Conservation (phyloP, 2,888 invertebrate species). For the Trachelus tabidus region DNA sequence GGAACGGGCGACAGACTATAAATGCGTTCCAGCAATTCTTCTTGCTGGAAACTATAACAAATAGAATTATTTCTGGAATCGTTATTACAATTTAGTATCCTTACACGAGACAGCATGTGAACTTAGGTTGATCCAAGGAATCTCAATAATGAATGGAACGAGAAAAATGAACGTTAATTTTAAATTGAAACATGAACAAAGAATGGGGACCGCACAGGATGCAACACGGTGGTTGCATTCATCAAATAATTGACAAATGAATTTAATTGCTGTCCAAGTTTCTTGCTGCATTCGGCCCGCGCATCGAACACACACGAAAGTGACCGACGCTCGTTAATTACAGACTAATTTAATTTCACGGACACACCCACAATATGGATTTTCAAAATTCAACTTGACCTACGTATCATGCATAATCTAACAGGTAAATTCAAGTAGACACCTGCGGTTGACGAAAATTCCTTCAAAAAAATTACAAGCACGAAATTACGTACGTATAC, state of each 20-base stretch:
- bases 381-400: neutral
- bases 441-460: neutral
- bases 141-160: conserved; percentile 46
- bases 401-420: neutral
- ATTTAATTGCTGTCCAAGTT: conserved; percentile 55
- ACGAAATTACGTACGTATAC: neutral
- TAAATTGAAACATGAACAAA: conserved; percentile 41
- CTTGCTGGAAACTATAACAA: neutral
- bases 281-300: conserved; percentile 27
- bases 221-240: conserved; percentile 38
- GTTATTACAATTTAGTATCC: conserved; percentile 7
- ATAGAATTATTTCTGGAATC: neutral
- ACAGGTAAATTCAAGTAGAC: neutral
- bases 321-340: neutral
- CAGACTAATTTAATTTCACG: neutral
- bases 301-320: neutral
- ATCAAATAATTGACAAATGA: conserved; percentile 59
- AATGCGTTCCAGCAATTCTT: neutral
- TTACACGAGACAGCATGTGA: conserved; percentile 31
- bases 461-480: neutral
- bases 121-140: conserved; percentile 6
- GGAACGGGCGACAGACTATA: neutral
- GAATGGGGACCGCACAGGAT: conserved; percentile 20
- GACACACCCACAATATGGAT: neutral
- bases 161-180: conserved; percentile 51